Base-by-base conservation (phyloP, 2,797 vertebrate genomes). In the Emydoidea blandingii region DNA sequence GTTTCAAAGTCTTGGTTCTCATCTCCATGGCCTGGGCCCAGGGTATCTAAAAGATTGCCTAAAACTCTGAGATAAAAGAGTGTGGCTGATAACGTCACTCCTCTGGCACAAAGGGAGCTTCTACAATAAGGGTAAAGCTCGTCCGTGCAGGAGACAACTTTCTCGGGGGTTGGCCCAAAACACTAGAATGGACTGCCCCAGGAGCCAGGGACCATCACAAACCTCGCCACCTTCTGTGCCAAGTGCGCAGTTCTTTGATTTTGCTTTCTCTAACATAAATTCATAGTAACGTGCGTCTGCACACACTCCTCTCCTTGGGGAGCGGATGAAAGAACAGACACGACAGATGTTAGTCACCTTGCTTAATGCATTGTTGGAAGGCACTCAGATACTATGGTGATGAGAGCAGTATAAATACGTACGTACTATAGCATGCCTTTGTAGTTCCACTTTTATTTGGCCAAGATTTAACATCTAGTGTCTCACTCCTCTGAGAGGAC, bases 301-400 rank as follows among this genome's bases (percentile, higher is more conserved):
- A 83, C 94, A 25, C 96, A 94, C 89, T 47, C 94, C 92, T 94
- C 93, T 96, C 94, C 92, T 83, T 7, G 8, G 93, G 92, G 92
- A 93, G 89, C 87, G 93, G 92, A 89, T 2, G 37, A 90, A 87
- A 94, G 94, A 91, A 88, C 94, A 95, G 52, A 91, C 92, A 15
- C 76, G 95, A 93, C 89, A 88, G 96, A 81, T 62, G 0, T 89
- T 74, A 6, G 89, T 92, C 92, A 94, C 79, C n/a, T 95, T 37
- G 29, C 19, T 72, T 72, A 37, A 72, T 37, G 65, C 81, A 88
- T 49, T 72, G 62, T 68, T 0, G 1, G 90, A 89, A 91, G 87
- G 93, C 91, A 95, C 87, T 96, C 92, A 29, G 87, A 85, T 95
- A 95, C 91, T 95, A 68, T 50, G 6, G 2, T 5, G 96, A 86